Evolutionary conservation across 2,797 vertebrate genomes (phyloP), one percentile per base, ranked within the genome.

Genomic region (Melanotaenia trifasciata): DNA sequence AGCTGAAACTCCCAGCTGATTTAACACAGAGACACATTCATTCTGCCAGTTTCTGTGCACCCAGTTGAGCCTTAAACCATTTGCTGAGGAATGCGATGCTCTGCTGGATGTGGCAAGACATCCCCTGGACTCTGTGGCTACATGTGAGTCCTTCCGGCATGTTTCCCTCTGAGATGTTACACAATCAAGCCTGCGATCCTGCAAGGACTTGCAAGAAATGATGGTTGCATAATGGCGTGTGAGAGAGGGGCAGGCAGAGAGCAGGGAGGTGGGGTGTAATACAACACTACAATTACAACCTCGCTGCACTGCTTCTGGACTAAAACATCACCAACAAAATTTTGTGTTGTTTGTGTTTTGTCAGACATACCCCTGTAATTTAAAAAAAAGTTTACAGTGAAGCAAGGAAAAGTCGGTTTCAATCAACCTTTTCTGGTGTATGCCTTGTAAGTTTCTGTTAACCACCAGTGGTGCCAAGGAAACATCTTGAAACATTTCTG

Each of bases 201-300:
- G 86, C 77, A 76, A 86, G 64, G 87, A 86, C 88, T 88, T 85
- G 89, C 74, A 84, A 84, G 81, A 82, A 83, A 81, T 60, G 64
- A 26, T 35, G 38, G 62, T 94, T 91, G 90, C 86, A 79, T 82
- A 92, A 92, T 30, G 47, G 22, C 32, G 45, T 67, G 56, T 73
- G 80, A 64, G 78, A 71, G 74, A 74, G 70, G 60, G 62, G 56
- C 33, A 30, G 36, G 63, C 40, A 50, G 70, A 59, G 35, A 7
- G 30, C 45, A 58, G 68, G 36, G 47, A 40, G 40, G 51, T 30
- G 20, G 47, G 40, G 36, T 18, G 56, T 33, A 57, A 64, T 33
- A 16, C 64, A 74, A 64, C 35, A 64, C 61, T 78, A 64, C 70
- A 84, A 85, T 81, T 87, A 81, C 30, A 84, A 74, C 56, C 65